phyloP scores from a whole-genome alignment of 2,113 vertebrate species.

The Potamarius usumacintae region DNA sequence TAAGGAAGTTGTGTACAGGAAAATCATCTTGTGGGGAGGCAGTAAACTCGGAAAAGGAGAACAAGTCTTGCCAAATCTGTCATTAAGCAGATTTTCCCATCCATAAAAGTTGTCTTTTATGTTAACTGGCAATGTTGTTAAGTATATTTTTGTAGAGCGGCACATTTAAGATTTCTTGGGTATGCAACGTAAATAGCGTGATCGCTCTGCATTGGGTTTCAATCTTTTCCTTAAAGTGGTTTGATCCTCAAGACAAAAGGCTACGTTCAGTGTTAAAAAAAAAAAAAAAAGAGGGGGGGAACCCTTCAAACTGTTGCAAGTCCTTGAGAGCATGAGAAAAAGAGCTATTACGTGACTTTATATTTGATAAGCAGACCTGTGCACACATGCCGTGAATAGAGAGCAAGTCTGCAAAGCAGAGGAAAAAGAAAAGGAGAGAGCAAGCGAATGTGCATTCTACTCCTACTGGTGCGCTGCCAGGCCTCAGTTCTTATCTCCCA shows the following conservation, averaged over 20 bases:
- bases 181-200: neutral
- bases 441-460: conserved; percentile 7
- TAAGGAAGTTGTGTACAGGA: conserved; percentile 45
- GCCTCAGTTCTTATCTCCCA: conserved; percentile 47
- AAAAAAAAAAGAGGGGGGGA: too few relatives aligned
- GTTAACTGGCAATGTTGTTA: conserved; percentile 30
- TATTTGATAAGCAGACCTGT: conserved; percentile 44
- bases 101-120: conserved; percentile 41
- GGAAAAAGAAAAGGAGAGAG: conserved; percentile 4
- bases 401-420: conserved; percentile 4
- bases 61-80: conserved; percentile 32
- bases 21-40: conserved; percentile 43
- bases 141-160: conserved; percentile 27
- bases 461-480: conserved; percentile 33
- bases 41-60: conserved; percentile 32
- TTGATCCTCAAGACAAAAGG: conserved; percentile 22
- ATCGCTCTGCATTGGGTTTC: neutral
- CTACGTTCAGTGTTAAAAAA: neutral
- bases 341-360: conserved; percentile 25
- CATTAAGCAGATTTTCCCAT: conserved; percentile 40
- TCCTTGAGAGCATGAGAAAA: neutral
- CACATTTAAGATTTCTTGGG: neutral
- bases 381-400: conserved; percentile 37
- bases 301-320: neutral
- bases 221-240: conserved; percentile 9